Conservation (phyloP, 1,140 invertebrate genomes). For the Cotesia glomerata region DNA sequence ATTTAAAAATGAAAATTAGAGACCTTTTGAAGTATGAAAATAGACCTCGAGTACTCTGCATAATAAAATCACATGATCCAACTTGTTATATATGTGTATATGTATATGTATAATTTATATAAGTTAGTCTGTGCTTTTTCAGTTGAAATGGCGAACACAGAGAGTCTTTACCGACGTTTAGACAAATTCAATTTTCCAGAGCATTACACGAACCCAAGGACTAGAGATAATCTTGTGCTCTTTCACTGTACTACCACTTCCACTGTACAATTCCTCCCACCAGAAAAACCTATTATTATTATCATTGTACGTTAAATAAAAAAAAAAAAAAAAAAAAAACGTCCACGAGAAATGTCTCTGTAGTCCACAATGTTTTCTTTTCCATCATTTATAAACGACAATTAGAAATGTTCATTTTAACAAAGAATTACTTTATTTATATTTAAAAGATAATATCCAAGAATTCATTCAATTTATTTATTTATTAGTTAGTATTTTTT, state of each 20-base stretch:
- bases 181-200: conserved; percentile 17
- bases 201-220: conserved; percentile 12
- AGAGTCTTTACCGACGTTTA: neutral
- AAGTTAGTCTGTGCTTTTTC: neutral
- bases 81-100: neutral
- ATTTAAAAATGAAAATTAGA: neutral
- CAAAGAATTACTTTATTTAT: too few relatives aligned
- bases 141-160: conserved; percentile 3
- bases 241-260: neutral
- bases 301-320: neutral
- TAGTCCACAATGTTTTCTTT: neutral
- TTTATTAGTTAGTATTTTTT: conserved; percentile 9
- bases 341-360: neutral
- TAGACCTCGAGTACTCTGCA: neutral
- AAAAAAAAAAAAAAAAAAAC: neutral
- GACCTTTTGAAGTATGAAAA: neutral
- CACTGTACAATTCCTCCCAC: neutral
- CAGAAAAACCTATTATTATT: neutral
- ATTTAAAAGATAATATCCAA: too few relatives aligned
- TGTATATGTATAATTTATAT: too few relatives aligned
- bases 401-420: too few relatives aligned
- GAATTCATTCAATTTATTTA: neutral
- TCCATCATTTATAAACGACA: too few relatives aligned
- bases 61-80: conserved; percentile 2
- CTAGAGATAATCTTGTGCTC: conserved; percentile 4